Conservation (phyloP, 92 coral and sea anemone genomes). For the Nematostella vectensis region DNA sequence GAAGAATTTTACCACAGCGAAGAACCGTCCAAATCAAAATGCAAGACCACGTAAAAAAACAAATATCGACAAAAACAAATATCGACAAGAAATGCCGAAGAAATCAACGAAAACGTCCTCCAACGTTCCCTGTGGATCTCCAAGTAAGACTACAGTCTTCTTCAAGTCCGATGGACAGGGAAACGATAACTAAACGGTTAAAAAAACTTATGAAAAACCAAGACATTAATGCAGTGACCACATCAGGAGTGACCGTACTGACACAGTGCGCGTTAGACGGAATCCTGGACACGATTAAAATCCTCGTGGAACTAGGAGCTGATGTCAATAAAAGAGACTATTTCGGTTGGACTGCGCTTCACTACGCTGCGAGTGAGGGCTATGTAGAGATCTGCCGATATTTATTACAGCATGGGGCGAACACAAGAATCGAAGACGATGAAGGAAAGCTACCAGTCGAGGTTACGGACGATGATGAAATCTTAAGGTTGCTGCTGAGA, state of each 20-base stretch:
- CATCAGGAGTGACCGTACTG: constrained; percentile 86
- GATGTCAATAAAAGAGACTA: constrained; percentile 74
- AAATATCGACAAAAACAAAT: background rate
- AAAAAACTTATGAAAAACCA: constrained; percentile 59
- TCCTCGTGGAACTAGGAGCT: constrained; percentile 84
- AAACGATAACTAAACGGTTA: constrained; percentile 45
- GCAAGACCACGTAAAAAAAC: background rate
- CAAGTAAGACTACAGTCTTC: constrained; percentile 47
- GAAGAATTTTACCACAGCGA: too few relatives aligned
- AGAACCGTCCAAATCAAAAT: too few relatives aligned
- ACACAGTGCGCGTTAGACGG: constrained; percentile 96
- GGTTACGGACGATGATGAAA: constrained; percentile 72
- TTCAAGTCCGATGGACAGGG: constrained; percentile 42
- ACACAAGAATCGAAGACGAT: constrained; percentile 62
- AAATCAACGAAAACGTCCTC: constrained; percentile 15
- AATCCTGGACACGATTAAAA: constrained; percentile 61
- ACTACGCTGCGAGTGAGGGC: constrained; percentile 95
- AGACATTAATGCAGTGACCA: constrained; percentile 74
- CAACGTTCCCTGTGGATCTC: constrained; percentile 51
- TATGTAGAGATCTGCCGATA: constrained; percentile 76
- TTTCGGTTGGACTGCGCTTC: constrained; percentile 87
- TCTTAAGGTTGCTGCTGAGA: constrained; percentile 50
- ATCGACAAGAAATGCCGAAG: constrained; percentile 1
- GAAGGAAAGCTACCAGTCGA: constrained; percentile 86
- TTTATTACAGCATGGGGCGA: constrained; percentile 76